phyloP scores from a whole-genome alignment of 2,113 vertebrate species.

The Sialia sialis region DNA sequence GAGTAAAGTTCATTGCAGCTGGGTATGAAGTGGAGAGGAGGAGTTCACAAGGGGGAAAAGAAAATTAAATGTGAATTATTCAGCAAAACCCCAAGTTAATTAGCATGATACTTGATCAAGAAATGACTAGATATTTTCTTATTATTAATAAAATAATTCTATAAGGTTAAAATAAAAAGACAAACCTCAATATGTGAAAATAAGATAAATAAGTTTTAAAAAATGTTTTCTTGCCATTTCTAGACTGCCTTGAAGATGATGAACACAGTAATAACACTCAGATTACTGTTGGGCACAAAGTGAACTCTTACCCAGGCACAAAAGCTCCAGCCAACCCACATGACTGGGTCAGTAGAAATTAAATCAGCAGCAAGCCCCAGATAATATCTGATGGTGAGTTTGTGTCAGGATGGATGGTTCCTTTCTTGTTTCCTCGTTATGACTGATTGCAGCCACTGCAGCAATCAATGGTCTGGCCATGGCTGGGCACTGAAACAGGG shows the following conservation, averaged over 20 bases:
- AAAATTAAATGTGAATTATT: background rate
- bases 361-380: constrained; percentile 31
- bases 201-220: background rate
- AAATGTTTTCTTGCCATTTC: background rate
- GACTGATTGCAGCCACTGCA: constrained; percentile 56
- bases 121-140: background rate
- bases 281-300: background rate
- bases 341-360: constrained; percentile 68
- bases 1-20: background rate
- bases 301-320: background rate
- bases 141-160: background rate
- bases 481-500: constrained; percentile 18
- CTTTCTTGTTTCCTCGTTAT: constrained; percentile 55
- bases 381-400: constrained; percentile 55
- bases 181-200: background rate
- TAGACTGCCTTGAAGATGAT: constrained; percentile 18
- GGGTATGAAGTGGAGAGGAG: background rate
- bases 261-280: constrained; percentile 10
- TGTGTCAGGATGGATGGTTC: constrained; percentile 39
- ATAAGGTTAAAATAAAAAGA: background rate
- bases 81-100: background rate
- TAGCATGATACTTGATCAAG: background rate
- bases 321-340: background rate
- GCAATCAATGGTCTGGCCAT: constrained; percentile 66
- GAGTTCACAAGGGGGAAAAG: background rate